These are phyloP conservation scores for Anabas testudineus DNA, from an alignment of 2,797 vertebrate species.

Conservation along the genomic window DNA sequence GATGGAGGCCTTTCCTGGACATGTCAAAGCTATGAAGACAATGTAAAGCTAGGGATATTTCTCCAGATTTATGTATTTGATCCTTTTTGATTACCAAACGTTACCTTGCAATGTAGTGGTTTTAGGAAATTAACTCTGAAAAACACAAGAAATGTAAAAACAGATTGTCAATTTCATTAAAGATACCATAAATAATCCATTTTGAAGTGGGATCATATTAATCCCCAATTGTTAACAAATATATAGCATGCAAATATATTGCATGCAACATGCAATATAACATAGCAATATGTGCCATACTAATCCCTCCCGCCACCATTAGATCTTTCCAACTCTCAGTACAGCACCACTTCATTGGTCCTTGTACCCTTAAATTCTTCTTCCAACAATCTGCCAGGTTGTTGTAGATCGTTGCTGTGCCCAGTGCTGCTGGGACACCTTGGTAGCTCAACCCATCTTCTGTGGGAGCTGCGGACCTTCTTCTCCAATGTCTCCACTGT, in stretches of 20 bases:
- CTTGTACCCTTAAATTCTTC: no score
- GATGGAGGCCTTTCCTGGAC: neutral
- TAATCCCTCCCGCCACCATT: neutral
- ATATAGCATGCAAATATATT: neutral
- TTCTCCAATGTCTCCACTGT: no score
- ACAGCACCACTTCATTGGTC: no score
- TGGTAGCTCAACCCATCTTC: no score
- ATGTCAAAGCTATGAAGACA: constrained; percentile 7
- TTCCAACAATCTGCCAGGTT: no score
- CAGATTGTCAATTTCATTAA: neutral
- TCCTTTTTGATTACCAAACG: constrained; percentile 27
- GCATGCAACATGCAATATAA: neutral
- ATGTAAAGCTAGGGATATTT: constrained; percentile 19
- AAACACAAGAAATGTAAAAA: neutral
- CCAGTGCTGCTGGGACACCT: no score
- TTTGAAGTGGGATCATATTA: neutral
- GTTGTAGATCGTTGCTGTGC: no score
- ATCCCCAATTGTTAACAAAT: neutral
- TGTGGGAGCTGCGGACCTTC: no score
- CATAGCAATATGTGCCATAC: neutral
- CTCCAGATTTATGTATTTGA: neutral
- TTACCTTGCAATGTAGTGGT: constrained; percentile 13
- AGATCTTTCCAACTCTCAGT: no score
- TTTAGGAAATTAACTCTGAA: constrained; percentile 6
- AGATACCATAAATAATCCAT: constrained; percentile 1